A percentile compares a stretch with the other conserved stretches of the same genome.
phyloP scores from a whole-genome alignment of 1,140 invertebrate genomes.

The Tetragonula clypearis region DNA sequence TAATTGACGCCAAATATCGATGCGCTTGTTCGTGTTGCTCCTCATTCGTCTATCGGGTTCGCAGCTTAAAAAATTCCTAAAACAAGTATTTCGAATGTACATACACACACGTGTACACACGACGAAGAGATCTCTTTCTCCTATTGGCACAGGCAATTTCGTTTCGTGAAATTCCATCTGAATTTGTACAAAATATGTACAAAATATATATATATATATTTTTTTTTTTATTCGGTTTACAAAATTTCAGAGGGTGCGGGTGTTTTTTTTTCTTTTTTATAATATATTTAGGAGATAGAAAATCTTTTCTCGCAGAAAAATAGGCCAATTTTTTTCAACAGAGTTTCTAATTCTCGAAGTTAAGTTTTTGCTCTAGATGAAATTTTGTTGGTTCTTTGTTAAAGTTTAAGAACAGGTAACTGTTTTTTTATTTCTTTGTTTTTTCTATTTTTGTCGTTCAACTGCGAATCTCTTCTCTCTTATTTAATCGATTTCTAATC shows the following conservation, averaged over 20 bases:
- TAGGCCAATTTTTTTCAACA: background rate
- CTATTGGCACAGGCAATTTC: background rate
- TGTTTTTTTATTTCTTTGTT: background rate
- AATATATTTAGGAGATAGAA: background rate
- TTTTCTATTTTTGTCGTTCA: background rate
- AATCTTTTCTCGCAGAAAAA: background rate
- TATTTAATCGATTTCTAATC: too few relatives aligned
- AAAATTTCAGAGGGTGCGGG: too few relatives aligned
- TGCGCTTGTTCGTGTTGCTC: conserved; percentile 9
- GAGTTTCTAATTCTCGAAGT: background rate
- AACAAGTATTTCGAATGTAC: background rate
- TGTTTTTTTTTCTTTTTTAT: background rate
- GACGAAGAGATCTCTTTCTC: background rate
- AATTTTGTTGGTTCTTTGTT: too few relatives aligned
- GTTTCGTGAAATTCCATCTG: background rate
- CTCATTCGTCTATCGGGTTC: background rate
- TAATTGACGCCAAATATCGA: conserved; percentile 65
- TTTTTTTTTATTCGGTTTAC: too few relatives aligned
- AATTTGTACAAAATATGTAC: background rate
- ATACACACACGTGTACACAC: background rate
- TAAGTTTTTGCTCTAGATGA: too few relatives aligned
- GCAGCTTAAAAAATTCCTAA: background rate
- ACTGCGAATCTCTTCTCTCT: too few relatives aligned
- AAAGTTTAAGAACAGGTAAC: background rate
- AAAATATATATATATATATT: too few relatives aligned